phyloP scores from a whole-genome alignment of 2,113 vertebrate species.

The Turdus rufiventris region DNA sequence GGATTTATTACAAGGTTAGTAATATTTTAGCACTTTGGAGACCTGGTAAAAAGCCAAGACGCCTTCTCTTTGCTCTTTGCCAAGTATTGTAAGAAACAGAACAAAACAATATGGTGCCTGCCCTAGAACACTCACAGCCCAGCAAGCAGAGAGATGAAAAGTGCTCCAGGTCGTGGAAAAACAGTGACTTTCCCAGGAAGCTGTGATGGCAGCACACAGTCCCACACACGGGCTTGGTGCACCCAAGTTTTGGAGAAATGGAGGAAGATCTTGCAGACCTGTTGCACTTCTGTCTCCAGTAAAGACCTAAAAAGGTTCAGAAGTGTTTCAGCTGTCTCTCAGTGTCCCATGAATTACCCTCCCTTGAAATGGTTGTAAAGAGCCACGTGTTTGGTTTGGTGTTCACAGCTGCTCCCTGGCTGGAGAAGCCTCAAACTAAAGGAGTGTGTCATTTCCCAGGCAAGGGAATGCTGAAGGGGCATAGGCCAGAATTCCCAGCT shows the following conservation, averaged over 20 bases:
- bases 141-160: background rate
- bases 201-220: fast-evolving
- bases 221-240: fast-evolving
- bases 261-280: background rate
- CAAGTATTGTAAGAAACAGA: slow-evolving; percentile 11
- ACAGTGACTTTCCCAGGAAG: background rate
- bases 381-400: background rate
- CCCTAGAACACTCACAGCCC: background rate
- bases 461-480: background rate
- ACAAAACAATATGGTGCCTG: background rate
- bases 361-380: background rate
- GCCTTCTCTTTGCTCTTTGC: background rate
- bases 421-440: background rate
- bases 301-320: background rate
- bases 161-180: background rate
- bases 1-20: slow-evolving; percentile 10
- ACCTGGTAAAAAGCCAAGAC: background rate
- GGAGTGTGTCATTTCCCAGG: background rate
- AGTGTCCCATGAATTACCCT: background rate
- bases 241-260: background rate
- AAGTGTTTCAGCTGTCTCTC: background rate
- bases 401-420: background rate
- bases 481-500: background rate
- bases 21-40: slow-evolving; percentile 42
- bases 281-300: background rate